These are phyloP conservation scores for Parelbella ahira DNA, from an alignment of 2,888 invertebrate genomes.

Conservation along the genomic window DNA sequence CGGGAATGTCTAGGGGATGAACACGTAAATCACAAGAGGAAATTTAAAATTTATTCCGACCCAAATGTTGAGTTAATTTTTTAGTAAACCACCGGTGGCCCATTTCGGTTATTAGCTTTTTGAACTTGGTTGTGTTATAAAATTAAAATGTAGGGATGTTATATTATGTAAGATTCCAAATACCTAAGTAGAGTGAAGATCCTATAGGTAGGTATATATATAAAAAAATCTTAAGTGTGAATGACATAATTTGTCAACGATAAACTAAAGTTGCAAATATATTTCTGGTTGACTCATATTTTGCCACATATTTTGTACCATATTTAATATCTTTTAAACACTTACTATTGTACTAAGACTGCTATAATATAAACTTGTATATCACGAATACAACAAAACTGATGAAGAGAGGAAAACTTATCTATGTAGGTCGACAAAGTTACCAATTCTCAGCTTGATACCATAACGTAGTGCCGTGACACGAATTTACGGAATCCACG, in stretches of 20 bases:
- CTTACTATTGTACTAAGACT: background rate
- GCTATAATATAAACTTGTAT: background rate
- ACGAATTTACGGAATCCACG: conserved; percentile 18
- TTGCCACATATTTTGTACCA: too few relatives aligned
- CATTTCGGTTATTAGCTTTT: conserved; percentile 35
- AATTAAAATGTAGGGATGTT: conserved; percentile 5
- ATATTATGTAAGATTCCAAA: too few relatives aligned
- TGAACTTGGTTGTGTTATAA: conserved; percentile 25
- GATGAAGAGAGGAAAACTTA: conserved; percentile 16
- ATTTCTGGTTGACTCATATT: too few relatives aligned
- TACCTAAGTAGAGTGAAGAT: too few relatives aligned
- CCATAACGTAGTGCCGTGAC: conserved; percentile 4
- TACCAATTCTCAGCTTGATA: conserved; percentile 14
- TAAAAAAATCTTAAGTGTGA: too few relatives aligned
- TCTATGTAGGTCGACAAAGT: conserved; percentile 14
- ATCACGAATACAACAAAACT: background rate
- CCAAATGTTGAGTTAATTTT: conserved; percentile 60
- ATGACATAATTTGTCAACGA: too few relatives aligned
- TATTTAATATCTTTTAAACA: background rate
- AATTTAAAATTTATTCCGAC: conserved; percentile 68
- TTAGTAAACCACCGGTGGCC: conserved; percentile 56
- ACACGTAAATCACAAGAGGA: conserved; percentile 57
- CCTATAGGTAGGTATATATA: too few relatives aligned
- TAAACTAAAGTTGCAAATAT: too few relatives aligned
- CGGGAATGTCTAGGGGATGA: conserved; percentile 41